A percentile compares a stretch with the other conserved stretches of the same genome.
phyloP scores from a whole-genome alignment of 1,140 invertebrate genomes.

The Bombus affinis region DNA sequence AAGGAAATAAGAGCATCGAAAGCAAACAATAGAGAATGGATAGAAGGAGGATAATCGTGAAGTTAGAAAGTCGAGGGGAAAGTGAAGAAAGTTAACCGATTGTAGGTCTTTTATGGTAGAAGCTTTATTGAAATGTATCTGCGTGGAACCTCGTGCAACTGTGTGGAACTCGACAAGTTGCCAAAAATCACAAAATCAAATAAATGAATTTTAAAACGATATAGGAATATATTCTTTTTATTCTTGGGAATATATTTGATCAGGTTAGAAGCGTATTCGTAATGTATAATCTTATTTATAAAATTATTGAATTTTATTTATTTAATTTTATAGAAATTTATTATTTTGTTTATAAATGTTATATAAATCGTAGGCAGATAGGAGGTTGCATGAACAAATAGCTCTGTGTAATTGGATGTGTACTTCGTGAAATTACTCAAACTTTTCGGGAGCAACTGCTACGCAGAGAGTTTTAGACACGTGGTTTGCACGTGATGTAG shows the following conservation, averaged over 20 bases:
- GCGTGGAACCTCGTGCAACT: not conserved
- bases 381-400: not conserved
- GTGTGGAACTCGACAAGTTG: not conserved
- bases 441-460: not conserved
- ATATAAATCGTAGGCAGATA: no score
- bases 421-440: not conserved
- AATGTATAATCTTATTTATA: not conserved
- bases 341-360: not conserved
- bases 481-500: not conserved
- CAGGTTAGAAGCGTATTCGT: not conserved
- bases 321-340: not conserved
- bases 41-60: not conserved
- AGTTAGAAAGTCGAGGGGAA: conserved; percentile 10
- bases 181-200: not conserved
- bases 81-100: conserved; percentile 27
- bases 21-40: not conserved
- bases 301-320: not conserved
- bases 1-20: not conserved
- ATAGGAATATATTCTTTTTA: not conserved
- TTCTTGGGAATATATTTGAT: no score
- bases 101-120: not conserved
- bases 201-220: not conserved
- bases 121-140: not conserved
- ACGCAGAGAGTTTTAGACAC: not conserved
- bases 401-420: not conserved